Evolutionary conservation across 2,797 vertebrate species (phyloP).

Genomic region (Phrynocephalus forsythii): DNA sequence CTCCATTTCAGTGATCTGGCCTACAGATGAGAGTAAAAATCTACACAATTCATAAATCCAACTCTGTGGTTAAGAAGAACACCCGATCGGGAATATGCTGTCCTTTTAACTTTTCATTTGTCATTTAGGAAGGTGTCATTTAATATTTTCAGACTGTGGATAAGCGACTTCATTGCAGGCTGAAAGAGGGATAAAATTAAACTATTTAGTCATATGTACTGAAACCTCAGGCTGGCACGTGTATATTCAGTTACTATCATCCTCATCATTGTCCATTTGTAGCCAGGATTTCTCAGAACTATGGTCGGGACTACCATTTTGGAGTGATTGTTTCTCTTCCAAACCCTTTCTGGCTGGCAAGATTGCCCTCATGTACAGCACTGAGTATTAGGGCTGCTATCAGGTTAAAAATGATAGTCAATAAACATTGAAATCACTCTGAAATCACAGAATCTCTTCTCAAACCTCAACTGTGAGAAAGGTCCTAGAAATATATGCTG

Average conservation of each 20-base stretch:
- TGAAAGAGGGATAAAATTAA: not conserved
- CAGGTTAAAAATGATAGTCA: not conserved
- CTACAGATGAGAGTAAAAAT: not conserved
- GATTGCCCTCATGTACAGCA: not conserved
- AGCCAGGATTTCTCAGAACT: not conserved
- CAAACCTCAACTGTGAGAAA: not conserved
- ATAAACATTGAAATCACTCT: not conserved
- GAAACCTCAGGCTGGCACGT: not conserved
- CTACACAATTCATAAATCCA: constrained; percentile 4
- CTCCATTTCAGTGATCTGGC: constrained; percentile 31
- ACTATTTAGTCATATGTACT: not conserved
- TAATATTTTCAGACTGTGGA: no score
- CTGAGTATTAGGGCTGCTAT: not conserved
- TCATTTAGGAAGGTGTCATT: not conserved
- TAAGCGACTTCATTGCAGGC: no score
- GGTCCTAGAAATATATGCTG: not conserved
- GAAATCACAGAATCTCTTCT: not conserved
- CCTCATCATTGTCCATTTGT: not conserved
- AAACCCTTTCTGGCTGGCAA: not conserved
- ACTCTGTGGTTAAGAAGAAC: constrained; percentile 17
- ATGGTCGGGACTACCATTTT: not conserved
- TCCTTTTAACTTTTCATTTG: not conserved
- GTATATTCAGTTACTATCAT: not conserved
- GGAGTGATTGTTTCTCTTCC: not conserved
- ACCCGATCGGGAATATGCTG: not conserved